A percentile compares a stretch with the other conserved stretches of the same genome.
These are phyloP conservation scores for Cephalopachus bancanus DNA, from an alignment of 2,797 vertebrate genomes.

Conservation along the genomic window DNA sequence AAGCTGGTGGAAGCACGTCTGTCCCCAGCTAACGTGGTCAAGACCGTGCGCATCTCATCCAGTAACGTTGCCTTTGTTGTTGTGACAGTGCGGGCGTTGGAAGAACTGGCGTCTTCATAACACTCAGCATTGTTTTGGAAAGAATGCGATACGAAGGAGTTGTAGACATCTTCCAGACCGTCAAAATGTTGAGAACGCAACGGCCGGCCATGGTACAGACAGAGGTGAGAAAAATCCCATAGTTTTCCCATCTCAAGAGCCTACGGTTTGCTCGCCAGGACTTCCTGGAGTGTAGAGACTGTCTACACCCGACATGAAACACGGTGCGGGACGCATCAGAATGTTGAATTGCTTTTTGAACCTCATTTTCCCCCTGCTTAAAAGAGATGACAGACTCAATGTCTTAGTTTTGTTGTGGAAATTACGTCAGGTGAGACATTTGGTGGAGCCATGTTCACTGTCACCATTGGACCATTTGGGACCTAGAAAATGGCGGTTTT, in stretches of 20 bases:
- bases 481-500: background rate
- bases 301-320: background rate
- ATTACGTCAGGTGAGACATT: background rate
- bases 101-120: slow-evolving; percentile 99
- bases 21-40: slow-evolving; percentile 30
- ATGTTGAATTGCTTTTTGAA: slow-evolving; percentile 34
- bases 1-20: background rate
- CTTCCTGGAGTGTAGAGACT: background rate
- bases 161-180: slow-evolving; percentile 99
- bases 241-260: background rate
- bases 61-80: slow-evolving; percentile 74
- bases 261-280: background rate
- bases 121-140: slow-evolving; percentile 99
- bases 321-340: background rate
- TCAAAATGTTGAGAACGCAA: slow-evolving; percentile 99
- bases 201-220: slow-evolving; percentile 99
- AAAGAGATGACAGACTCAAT: background rate
- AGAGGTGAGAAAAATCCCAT: slow-evolving; percentile 92
- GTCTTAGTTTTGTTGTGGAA: background rate
- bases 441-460: background rate
- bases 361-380: background rate
- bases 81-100: slow-evolving; percentile 96
- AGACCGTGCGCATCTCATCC: slow-evolving; percentile 38
- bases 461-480: background rate
- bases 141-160: slow-evolving; percentile 99